A percentile compares a stretch with the other conserved stretches of the same genome.
These are phyloP conservation scores for Drosophila nigromelanica DNA, from an alignment of 1,140 invertebrate genomes.

Conservation along the genomic window DNA sequence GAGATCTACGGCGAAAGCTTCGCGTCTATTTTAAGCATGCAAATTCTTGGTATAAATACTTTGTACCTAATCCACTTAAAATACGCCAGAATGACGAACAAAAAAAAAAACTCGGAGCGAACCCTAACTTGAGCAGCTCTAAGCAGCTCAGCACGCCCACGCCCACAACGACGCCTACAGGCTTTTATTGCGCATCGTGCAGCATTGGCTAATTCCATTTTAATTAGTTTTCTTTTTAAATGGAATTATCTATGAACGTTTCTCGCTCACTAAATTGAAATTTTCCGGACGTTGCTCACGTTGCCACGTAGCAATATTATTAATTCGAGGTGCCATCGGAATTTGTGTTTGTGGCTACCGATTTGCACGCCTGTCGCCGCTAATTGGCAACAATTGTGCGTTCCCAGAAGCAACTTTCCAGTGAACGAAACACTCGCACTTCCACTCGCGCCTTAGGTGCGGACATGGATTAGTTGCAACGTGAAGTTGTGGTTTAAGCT, in stretches of 20 bases:
- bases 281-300: neutral
- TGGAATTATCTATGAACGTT: too few relatives aligned
- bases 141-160: neutral
- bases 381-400: constrained; percentile 2
- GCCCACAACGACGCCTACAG: neutral
- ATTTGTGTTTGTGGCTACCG: neutral
- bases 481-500: neutral
- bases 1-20: neutral
- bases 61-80: too few relatives aligned
- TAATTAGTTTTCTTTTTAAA: neutral
- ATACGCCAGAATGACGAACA: too few relatives aligned
- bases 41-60: too few relatives aligned
- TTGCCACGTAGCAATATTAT: neutral
- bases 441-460: neutral
- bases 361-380: neutral
- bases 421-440: neutral
- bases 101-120: too few relatives aligned
- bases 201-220: neutral
- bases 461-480: too few relatives aligned
- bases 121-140: too few relatives aligned
- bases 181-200: neutral
- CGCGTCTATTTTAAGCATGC: too few relatives aligned
- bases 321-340: neutral
- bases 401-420: neutral
- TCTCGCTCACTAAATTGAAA: too few relatives aligned